These are phyloP conservation scores for Amblyornis subalaris DNA, from an alignment of 2,113 vertebrate species.

Conservation along the genomic window DNA sequence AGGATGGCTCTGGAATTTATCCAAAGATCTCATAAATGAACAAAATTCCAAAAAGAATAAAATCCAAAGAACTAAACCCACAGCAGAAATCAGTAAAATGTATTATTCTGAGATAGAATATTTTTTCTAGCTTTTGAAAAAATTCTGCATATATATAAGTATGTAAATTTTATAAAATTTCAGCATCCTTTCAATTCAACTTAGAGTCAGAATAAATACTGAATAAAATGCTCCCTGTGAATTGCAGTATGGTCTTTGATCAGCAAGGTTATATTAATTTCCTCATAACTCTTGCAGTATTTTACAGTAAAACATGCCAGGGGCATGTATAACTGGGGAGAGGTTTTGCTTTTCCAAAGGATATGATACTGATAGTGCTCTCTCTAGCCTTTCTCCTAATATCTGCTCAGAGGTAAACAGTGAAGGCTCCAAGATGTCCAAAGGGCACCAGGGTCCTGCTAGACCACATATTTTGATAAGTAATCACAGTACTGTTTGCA, in stretches of 20 bases:
- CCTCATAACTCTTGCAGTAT: background rate
- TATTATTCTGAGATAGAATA: background rate
- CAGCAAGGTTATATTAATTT: background rate
- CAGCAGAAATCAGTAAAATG: background rate
- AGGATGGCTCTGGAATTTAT: background rate
- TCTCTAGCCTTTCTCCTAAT: background rate
- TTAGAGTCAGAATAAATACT: background rate
- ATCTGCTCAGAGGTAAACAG: background rate
- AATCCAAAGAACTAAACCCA: background rate
- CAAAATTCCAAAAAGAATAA: background rate
- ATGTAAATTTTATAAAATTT: background rate
- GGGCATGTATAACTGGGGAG: background rate
- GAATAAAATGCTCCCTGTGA: background rate
- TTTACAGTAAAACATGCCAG: background rate
- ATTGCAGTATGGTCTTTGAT: background rate
- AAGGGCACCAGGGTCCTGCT: background rate
- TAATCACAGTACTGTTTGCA: conserved; percentile 12
- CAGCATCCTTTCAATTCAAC: background rate
- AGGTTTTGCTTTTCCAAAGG: background rate
- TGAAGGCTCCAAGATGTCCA: background rate
- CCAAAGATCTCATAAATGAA: background rate
- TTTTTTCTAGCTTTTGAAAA: background rate
- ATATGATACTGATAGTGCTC: background rate
- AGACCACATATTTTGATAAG: conserved; percentile 1
- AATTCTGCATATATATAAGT: background rate